Evolutionary conservation across 2,888 invertebrate genomes (phyloP), one percentile per base, ranked within the genome.

Genomic region (Pycnomerus fuliginosus): DNA sequence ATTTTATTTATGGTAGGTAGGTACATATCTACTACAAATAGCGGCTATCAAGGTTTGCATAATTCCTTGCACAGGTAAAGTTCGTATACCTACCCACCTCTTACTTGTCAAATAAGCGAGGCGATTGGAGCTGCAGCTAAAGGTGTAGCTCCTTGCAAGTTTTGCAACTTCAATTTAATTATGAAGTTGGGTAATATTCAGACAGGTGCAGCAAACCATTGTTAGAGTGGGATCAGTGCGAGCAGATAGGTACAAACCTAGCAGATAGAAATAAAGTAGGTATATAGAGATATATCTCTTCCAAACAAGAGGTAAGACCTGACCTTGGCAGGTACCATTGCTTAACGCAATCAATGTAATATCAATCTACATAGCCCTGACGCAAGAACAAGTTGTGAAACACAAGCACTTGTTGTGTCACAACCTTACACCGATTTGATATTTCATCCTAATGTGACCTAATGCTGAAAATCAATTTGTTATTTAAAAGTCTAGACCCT

Each of bases 261-360:
- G 5, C 4, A 8, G 8, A 20, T n/a, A 20, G 5, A 4, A 8
- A 20, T 4, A 20, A 30, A 35, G 32, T 31, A 30, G 37, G 29
- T 36, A n/a, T 16, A 36, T 40, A 17, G 40, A 10, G 23, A 17
- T 7, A 16, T 35, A 43, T 36, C 36, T 43, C 31, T 22, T 30
- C 31, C 31, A 43, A 39, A 43, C 38, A 47, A 43, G 35, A 47
- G 43, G 36, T 37, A 43, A 33, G 31, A 44, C 42, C 39, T 48
- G 49, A 49, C 52, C 52, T 52, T 52, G 52, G 34, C 46, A 37
- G 49, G 43, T 52, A 46, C 43, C 46, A 44, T 52, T 52, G 47
- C 52, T 49, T 40, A 52, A 52, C 47, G 34, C 43, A 48, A 52
- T 52, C 46, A 42, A 46, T 52, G 44, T 47, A 49, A 49, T 46